Evolutionary conservation across 2,797 vertebrate genomes (phyloP).

Genomic region (Sebastes trivittatus): DNA sequence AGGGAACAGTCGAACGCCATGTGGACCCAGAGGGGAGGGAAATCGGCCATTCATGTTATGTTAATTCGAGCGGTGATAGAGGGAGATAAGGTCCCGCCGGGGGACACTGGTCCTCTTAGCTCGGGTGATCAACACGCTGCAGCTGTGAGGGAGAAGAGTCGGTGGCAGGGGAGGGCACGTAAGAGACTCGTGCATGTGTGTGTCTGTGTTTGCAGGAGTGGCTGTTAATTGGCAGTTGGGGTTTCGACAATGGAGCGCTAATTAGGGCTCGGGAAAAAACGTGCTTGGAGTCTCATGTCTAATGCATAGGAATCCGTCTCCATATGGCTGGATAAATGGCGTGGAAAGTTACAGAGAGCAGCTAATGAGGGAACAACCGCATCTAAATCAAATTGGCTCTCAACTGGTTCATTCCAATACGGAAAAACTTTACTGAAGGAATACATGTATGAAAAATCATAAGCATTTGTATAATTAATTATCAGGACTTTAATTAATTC

Average conservation of each 20-base stretch:
- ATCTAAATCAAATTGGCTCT: slow-evolving; percentile 35
- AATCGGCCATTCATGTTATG: slow-evolving; percentile 71
- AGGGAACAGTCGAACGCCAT: slow-evolving; percentile 49
- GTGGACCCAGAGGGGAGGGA: slow-evolving; percentile 53
- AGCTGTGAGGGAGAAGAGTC: slow-evolving; percentile 43
- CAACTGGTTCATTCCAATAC: slow-evolving; percentile 22
- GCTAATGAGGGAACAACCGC: slow-evolving; percentile 60
- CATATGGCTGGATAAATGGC: slow-evolving; percentile 59
- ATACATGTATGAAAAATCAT: slow-evolving; percentile 60
- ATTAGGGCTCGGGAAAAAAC: slow-evolving; percentile 63
- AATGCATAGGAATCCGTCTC: slow-evolving; percentile 72
- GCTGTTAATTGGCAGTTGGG: slow-evolving; percentile 72
- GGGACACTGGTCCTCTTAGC: slow-evolving; percentile 44
- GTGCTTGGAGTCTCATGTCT: slow-evolving; percentile 48
- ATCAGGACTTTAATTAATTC: slow-evolving; percentile 64
- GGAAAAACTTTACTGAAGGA: slow-evolving; percentile 53
- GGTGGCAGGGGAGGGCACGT: slow-evolving; percentile 2
- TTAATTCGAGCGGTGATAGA: slow-evolving; percentile 69
- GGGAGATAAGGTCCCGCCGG: slow-evolving; percentile 70
- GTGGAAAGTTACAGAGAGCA: slow-evolving; percentile 52
- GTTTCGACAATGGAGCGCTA: slow-evolving; percentile 70
- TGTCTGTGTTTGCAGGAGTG: slow-evolving; percentile 43
- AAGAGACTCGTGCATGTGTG: slow-evolving; percentile 4
- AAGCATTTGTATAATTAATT: slow-evolving; percentile 70
- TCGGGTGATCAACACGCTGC: slow-evolving; percentile 63